Base-by-base conservation (phyloP, 64 coral and sea anemone species). In the Acropora yongei region DNA sequence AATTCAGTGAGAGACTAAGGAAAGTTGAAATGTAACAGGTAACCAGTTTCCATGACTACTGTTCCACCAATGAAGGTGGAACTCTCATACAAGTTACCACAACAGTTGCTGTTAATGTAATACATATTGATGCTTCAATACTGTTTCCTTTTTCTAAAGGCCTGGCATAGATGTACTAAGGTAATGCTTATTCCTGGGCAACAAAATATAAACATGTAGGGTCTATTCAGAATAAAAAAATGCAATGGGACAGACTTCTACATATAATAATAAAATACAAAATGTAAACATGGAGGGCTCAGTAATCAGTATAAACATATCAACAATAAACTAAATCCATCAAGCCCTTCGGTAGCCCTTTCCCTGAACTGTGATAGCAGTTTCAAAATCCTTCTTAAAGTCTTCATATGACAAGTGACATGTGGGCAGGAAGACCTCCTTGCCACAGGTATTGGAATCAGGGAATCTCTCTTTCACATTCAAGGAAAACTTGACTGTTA, bases 311-410 rank as follows among this genome's bases (percentile, higher is more conserved):
- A 63, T 63, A 63, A 63, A 0, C 10, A 63, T 63, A 63, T 63
- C 58, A 63, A 63, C 58, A 63, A 63, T 63, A 14, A 63, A 63
- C 8, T 63, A 14, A 0, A 63, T 63, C 58, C 58, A 63, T 51
- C 40, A 82, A 82, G 79, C 80, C 14, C 55, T 41, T 66, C 60
- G 58, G 67, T 83, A 83, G 3, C 80, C 80, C 40, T 83, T 46
- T 2, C 57, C 80, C 46, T 83, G 80, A 66, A 83, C 41, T 42
- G 11, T 60, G 2, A 83, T 42, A 6, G 12, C 39, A 14, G 80
- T 14, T 40, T 83, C 80, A 83, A 83, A 83, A 44, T 57, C 80
- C 41, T n/a, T 5, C 57, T 66, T 39, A 10, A 83, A 83, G 4
- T 83, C 3, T 43, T 66, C 80, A 83, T 66, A 83, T 44, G 80